Evolutionary conservation across 1,140 invertebrate genomes (phyloP).

Genomic region (Elysia chlorotica): DNA sequence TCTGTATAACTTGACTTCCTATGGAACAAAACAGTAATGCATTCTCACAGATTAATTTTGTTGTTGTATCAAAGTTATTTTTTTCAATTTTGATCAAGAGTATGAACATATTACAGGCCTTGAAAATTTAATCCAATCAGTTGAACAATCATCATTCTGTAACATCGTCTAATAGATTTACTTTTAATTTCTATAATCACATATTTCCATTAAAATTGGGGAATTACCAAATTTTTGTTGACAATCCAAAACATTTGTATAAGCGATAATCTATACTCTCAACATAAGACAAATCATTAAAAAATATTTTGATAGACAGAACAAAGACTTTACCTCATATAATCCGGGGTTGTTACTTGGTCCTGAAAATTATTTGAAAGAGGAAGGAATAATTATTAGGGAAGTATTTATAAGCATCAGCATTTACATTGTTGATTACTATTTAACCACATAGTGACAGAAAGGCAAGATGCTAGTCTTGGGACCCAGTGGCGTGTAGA

Average conservation of each 20-base stretch:
- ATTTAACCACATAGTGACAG: too few species aligned
- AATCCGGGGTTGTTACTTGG: constrained; percentile 33
- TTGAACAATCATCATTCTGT: background rate
- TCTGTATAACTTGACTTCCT: constrained; percentile 87
- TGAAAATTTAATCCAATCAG: background rate
- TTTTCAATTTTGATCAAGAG: background rate
- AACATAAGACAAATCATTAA: background rate
- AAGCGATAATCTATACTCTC: background rate
- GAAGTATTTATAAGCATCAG: too few species aligned
- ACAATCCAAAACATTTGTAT: background rate
- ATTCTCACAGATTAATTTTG: background rate
- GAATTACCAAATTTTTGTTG: background rate
- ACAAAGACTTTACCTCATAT: constrained; percentile 28
- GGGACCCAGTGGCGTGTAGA: too few species aligned
- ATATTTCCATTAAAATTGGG: background rate
- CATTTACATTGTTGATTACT: too few species aligned
- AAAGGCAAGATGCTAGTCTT: too few species aligned
- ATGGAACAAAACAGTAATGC: constrained; percentile 12
- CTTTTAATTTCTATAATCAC: background rate
- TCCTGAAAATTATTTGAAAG: too few species aligned
- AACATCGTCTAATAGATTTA: background rate
- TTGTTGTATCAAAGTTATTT: background rate
- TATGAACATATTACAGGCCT: background rate
- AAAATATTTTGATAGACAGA: background rate
- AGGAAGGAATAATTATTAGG: too few species aligned